phyloP scores from a whole-genome alignment of 2,797 vertebrate species.

The Coregonus sp. region DNA sequence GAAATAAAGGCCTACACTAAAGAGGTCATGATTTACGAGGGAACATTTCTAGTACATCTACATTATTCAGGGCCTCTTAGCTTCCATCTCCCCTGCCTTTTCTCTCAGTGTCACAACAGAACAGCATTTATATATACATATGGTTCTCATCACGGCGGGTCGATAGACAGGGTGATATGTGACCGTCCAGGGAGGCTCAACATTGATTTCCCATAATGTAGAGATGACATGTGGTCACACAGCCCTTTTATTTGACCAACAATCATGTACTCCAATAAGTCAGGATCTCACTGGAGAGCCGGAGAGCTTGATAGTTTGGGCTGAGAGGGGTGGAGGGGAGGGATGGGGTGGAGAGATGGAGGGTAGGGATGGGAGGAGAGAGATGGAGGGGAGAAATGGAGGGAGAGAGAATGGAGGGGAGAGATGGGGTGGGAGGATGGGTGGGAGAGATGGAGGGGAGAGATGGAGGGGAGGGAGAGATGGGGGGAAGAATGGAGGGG shows the following conservation, averaged over 20 bases:
- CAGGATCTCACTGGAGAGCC: constrained; percentile 43
- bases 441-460: no score
- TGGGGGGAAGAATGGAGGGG: no score
- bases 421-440: no score
- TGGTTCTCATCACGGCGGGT: constrained; percentile 56
- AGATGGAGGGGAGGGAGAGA: no score
- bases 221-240: constrained; percentile 66
- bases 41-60: neutral
- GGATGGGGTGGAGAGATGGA: neutral
- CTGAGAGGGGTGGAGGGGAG: neutral
- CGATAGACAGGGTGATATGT: constrained; percentile 66
- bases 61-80: neutral
- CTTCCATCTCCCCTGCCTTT: constrained; percentile 9
- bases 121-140: constrained; percentile 44
- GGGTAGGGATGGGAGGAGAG: neutral
- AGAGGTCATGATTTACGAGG: constrained; percentile 8
- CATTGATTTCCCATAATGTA: constrained; percentile 74
- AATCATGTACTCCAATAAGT: constrained; percentile 60
- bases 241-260: constrained; percentile 62
- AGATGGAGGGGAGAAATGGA: neutral
- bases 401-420: no score
- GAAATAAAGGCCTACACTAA: neutral
- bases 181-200: constrained; percentile 55
- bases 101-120: constrained; percentile 4
- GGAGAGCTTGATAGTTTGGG: constrained; percentile 6